Base-by-base conservation (phyloP, 2,797 vertebrate genomes). In the Parauchenoglanis punctatus region DNA sequence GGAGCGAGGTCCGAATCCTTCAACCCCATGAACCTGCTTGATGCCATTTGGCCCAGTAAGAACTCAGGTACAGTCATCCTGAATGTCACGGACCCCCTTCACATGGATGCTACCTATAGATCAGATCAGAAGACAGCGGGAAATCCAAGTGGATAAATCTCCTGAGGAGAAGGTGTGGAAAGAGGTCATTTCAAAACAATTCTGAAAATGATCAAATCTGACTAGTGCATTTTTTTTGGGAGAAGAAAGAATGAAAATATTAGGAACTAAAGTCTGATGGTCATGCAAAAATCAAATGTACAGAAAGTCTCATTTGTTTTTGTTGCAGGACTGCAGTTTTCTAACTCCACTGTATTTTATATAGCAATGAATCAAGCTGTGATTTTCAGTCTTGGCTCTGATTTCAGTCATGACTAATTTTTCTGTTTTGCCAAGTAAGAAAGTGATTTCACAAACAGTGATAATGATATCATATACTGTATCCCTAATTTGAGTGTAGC, bases 71-170 rank as follows among this genome's bases (percentile, higher is more conserved):
- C 89, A 0, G 89, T 92, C 80, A 85, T 92, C 23, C 76, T 90
- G 20, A 91, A 90, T 15, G 80, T 91, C 20, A 91, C 85, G 8
- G 91, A 92, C 52, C 90, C 90, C 0, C 88, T 68, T 17, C 88
- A 90, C 35, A 54, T 44, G 49, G 86, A 83, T 44, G 67, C 78
- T 61, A 80, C 54, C 0, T 63, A 61, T 49, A 87, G 84, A 31
- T 87, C 58, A 10, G 90, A 86, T 28, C 84, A 61, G 49, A 85
- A 67, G 18, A 46, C 63, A 18, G 17, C 65, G 8, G 49, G 17
- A 49, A 83, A 78, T 20, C 46, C 40, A 11, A 63, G 68, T 80
- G 44, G 63, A 75, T 68, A 5, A 82, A 44, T 68, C 25, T 52
- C 63, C 10, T 65, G 17, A 65, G 25, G 15, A 65, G 59, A 59